Evolutionary conservation across 2,113 vertebrate genomes (phyloP), one percentile per base, ranked within the genome.

Genomic region (Hypanus sabinus): DNA sequence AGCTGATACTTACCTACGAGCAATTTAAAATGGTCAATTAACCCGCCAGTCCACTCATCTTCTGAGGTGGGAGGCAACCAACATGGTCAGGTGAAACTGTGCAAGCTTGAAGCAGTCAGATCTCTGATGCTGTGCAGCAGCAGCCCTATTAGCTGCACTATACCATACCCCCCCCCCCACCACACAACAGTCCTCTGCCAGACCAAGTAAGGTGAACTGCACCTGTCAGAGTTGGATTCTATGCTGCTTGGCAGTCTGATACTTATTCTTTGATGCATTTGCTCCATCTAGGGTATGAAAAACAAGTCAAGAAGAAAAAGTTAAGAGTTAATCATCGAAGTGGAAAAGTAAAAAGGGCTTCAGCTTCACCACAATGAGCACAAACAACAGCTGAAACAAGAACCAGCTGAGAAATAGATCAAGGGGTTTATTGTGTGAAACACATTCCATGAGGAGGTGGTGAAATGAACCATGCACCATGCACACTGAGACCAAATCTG

Each of bases 321-420:
- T 11, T 16, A 79, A 16, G 11, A 36, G 76, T 79, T 79, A 36
- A 36, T 33, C 76, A 79, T 79, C 10, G 33, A 79, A 79, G 18
- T 36, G 76, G 76, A 79, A 36, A 36, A 33, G 76, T 18, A 16
- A 36, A 36, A 73, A 3, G 8, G 65, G 38, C n/a, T 68, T 65
- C 85, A 90, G 60, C 85, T 18, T 33, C n/a, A 7, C 5, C 60
- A 90, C 60, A 65, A 33, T n/a, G 60, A 68, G 16, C 60, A 90
- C 62, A 20, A 90, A 90, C n/a, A 27, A 0, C 30, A 36, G n/a
- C 3, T 90, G 85, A 68, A 33, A 65, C 62, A 33, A 90, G 85
- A 90, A 90, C n/a, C 85, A 90, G 85, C 85, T 90, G 85, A 90
- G 62, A n/a, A 90, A 90, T 14, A 90, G 46, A 68, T 65, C n/a